phyloP scores from a whole-genome alignment of 2,888 invertebrate species.

The Neuroscelio doddi region DNA sequence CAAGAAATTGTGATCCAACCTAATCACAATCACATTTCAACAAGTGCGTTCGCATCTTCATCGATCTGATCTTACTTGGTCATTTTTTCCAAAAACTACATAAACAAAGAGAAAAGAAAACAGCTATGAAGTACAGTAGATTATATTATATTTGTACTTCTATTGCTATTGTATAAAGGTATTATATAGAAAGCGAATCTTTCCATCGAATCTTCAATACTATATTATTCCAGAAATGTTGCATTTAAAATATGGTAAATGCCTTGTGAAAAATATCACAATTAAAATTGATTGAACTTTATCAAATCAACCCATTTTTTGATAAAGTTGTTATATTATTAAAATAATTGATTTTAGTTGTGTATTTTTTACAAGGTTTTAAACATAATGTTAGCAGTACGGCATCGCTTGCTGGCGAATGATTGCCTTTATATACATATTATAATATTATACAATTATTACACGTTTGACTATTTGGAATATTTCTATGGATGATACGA shows the following conservation, averaged over 20 bases:
- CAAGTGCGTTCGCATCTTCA: constrained; percentile 52
- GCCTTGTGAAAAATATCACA: constrained; percentile 5
- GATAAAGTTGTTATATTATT: too few species aligned
- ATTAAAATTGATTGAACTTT: constrained; percentile 17
- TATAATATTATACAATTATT: constrained; percentile 31
- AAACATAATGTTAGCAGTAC: constrained; percentile 39
- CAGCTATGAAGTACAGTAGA: constrained; percentile 7
- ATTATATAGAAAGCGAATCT: constrained; percentile 6
- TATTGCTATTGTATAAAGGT: constrained; percentile 27
- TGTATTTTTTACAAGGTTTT: constrained; percentile 37
- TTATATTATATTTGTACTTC: constrained; percentile 22
- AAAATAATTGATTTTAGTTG: constrained; percentile 24
- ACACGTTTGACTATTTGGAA: constrained; percentile 35
- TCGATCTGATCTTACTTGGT: constrained; percentile 54
- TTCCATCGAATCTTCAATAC: constrained; percentile 9
- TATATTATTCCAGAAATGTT: constrained; percentile 20
- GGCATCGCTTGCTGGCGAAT: constrained; percentile 49
- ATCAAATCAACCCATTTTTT: not conserved
- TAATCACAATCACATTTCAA: constrained; percentile 63
- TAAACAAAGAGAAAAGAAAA: constrained; percentile 5
- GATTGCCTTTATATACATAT: constrained; percentile 45
- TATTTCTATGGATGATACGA: constrained; percentile 34
- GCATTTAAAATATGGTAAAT: constrained; percentile 15
- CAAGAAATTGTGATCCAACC: constrained; percentile 62
- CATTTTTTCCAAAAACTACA: constrained; percentile 42